phyloP scores from a whole-genome alignment of 1,140 invertebrate genomes.

The Meloidogyne floridensis region DNA sequence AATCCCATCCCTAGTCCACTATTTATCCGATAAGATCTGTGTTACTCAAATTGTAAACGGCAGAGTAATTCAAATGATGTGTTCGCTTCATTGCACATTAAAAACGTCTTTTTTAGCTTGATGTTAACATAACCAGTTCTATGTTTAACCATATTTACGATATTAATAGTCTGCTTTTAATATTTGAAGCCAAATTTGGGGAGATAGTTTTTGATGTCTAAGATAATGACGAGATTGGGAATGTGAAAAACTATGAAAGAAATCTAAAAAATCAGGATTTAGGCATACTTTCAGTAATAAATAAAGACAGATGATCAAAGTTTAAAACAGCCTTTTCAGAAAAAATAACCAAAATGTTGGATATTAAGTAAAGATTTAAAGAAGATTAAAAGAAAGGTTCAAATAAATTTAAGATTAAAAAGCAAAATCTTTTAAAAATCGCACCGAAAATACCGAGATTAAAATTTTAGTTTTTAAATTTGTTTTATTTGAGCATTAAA shows the following conservation, averaged over 20 bases:
- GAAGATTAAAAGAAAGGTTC: no score
- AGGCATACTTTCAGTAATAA: neutral
- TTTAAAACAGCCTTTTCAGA: neutral
- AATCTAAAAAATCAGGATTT: neutral
- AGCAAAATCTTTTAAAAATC: no score
- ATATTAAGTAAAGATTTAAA: no score
- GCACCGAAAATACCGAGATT: no score
- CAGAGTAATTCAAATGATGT: neutral
- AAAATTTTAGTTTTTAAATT: neutral
- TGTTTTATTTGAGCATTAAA: neutral
- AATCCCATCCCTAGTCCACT: neutral
- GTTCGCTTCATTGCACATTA: constrained; percentile 5
- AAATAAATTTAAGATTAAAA: no score
- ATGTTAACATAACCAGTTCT: neutral
- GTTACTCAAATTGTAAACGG: neutral
- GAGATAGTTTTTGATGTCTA: neutral
- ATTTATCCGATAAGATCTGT: constrained; percentile 5
- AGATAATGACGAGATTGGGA: neutral
- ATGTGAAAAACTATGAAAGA: neutral
- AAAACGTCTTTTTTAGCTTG: neutral
- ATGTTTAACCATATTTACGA: neutral
- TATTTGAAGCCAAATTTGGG: constrained; percentile 1
- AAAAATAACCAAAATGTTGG: no score
- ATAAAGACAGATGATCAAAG: neutral
- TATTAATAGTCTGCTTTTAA: neutral